Evolutionary conservation across 2,797 vertebrate genomes (phyloP).

Genomic region (Rhinatrema bivittatum): DNA sequence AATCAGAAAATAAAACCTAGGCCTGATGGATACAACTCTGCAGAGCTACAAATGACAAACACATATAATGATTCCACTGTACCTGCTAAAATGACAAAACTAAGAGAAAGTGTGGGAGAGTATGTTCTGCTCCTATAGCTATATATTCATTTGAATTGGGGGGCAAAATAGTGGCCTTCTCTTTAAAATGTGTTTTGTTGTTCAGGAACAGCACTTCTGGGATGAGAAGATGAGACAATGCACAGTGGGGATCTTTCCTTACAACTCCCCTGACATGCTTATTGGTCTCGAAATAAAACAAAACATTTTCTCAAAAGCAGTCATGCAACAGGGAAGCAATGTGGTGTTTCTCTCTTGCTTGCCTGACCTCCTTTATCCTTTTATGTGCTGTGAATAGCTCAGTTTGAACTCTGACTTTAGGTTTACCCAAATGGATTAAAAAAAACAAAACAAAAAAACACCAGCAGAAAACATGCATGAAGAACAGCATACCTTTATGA

Average conservation of each 20-base stretch:
- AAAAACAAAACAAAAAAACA: too few relatives aligned
- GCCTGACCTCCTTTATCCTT: not conserved
- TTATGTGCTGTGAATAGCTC: not conserved
- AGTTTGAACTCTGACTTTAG: too few relatives aligned
- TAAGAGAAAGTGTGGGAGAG: not conserved
- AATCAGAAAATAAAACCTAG: conserved; percentile 30
- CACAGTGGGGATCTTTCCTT: conserved; percentile 10
- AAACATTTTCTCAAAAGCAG: conserved; percentile 1
- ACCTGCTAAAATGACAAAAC: not conserved
- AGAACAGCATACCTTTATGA: too few relatives aligned
- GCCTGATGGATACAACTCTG: conserved; percentile 33
- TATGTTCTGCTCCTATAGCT: not conserved
- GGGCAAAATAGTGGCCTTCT: too few relatives aligned
- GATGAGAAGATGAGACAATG: not conserved
- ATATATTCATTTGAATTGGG: too few relatives aligned
- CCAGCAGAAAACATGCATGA: too few relatives aligned
- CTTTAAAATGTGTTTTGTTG: too few relatives aligned
- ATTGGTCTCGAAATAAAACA: not conserved
- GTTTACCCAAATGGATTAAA: too few relatives aligned
- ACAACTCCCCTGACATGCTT: not conserved
- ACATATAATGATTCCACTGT: conserved; percentile 6
- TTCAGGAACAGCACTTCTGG: too few relatives aligned
- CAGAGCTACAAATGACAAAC: conserved; percentile 18
- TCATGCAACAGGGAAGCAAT: not conserved
- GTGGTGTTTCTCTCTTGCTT: not conserved